Conservation (phyloP, 2,888 invertebrate species). For the Cerastis leucographa region DNA sequence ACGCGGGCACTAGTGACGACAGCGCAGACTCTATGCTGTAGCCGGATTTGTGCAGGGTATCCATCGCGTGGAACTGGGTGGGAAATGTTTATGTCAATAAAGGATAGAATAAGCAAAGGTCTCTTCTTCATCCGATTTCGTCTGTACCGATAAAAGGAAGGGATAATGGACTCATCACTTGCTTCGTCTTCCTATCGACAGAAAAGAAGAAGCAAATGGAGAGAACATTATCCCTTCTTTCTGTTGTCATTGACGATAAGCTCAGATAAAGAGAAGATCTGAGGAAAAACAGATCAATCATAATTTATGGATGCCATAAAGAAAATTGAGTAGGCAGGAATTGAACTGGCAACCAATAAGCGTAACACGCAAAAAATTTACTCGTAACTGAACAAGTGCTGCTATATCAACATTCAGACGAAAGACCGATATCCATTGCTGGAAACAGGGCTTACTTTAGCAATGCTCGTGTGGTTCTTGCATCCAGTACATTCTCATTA, state of each 20-base stretch:
- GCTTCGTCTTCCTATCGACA: neutral
- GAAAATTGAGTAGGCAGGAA: neutral
- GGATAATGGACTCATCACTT: neutral
- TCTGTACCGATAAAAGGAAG: neutral
- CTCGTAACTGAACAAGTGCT: neutral
- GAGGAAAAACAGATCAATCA: neutral
- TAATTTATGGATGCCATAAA: neutral
- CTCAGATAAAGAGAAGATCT: neutral
- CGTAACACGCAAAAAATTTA: neutral
- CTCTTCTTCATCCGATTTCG: neutral
- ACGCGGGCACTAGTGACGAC: constrained; percentile 97
- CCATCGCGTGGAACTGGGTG: constrained; percentile 98
- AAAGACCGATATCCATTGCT: neutral
- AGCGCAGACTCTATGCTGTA: constrained; percentile 98
- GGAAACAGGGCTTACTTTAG: neutral
- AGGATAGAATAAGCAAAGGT: neutral
- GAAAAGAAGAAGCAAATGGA: neutral
- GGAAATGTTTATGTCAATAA: constrained; percentile 1
- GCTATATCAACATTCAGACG: neutral
- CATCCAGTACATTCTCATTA: neutral
- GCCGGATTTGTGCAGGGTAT: constrained; percentile 97
- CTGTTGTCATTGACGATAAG: neutral
- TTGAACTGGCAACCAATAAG: neutral
- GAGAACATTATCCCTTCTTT: neutral
- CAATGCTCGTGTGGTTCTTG: neutral